Base-by-base conservation (phyloP, 2,113 vertebrate genomes). In the Tetraodon nigroviridis region DNA sequence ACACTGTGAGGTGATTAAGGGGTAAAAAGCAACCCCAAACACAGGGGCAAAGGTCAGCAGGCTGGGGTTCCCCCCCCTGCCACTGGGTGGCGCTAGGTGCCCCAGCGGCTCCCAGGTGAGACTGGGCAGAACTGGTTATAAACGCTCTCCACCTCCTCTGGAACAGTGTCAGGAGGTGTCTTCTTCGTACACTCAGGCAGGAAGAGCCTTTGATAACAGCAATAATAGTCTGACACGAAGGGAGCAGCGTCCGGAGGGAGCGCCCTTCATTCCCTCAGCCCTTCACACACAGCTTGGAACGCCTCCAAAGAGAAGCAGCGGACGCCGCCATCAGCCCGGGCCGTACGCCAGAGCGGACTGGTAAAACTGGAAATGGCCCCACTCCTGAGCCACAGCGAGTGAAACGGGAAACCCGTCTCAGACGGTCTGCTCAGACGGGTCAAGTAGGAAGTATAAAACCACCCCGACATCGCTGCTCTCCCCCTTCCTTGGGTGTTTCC, bases 391-490 rank as follows among this genome's bases (percentile, higher is more conserved):
- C 15, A 44, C 42, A 44, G 13, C 5, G 5, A 17, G 3, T 16
- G 42, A 17, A 44, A 44, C 13, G 16, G 42, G 42, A 44, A 44
- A 44, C 13, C 16, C 14, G n/a, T 47, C 16, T 47, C 7, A 47
- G 45, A 18, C 3, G 18, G 45, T 47, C 8, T 16, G 21, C 19
- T 49, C 18, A 50, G 19, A 2, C 20, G 4, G 1, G 32, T 37
- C 7, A 12, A 37, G 32, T 37, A 37, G n/a, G n/a, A n/a, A n/a
- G n/a, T n/a, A n/a, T 17, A 54, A 65, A 64, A 55, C 52, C 68
- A 69, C 71, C 61, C 66, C 21, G 53, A 64, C 76, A 68, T 69
- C 61, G 66, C 65, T 55, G 2, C 54, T 54, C 50, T 55, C 52
- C 83, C 10, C 32, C 32, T 27, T 85, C 78, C 81, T 15, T 24